These are phyloP conservation scores for Steromphala cineraria DNA, from an alignment of 2,888 invertebrate genomes.

Conservation along the genomic window DNA sequence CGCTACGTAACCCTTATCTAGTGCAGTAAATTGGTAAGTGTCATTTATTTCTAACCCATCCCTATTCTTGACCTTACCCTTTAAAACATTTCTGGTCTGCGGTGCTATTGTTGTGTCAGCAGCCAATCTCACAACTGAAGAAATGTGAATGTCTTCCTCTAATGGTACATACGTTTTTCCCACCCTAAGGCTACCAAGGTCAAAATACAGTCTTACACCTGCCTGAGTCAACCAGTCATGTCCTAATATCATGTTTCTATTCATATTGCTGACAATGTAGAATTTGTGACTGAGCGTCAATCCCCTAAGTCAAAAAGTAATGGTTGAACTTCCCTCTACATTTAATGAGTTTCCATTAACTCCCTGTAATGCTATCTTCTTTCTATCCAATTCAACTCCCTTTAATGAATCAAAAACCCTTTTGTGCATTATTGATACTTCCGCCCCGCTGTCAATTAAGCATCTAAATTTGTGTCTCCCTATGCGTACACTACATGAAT, in stretches of 20 bases:
- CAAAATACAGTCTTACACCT: constrained; percentile 31
- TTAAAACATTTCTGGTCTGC: constrained; percentile 18
- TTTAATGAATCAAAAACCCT: constrained; percentile 15
- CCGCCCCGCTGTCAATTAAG: constrained; percentile 29
- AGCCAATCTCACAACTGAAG: constrained; percentile 22
- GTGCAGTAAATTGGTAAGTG: neutral
- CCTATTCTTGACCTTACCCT: constrained; percentile 7
- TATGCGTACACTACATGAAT: constrained; percentile 12
- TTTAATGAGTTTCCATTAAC: neutral
- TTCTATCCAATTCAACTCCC: constrained; percentile 17
- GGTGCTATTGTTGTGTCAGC: constrained; percentile 19
- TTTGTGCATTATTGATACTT: constrained; percentile 26
- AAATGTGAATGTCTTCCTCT: constrained; percentile 33
- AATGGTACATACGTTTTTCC: constrained; percentile 26
- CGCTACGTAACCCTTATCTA: constrained; percentile 22
- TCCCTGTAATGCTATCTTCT: neutral
- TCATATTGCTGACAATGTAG: constrained; percentile 21
- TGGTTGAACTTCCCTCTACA: neutral
- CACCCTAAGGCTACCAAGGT: constrained; percentile 25
- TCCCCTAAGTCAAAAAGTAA: constrained; percentile 11
- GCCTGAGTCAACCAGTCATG: constrained; percentile 22
- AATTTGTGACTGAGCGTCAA: constrained; percentile 20
- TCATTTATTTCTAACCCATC: neutral
- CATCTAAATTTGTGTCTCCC: constrained; percentile 28
- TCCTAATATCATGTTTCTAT: constrained; percentile 30